Base-by-base conservation (phyloP, 2,113 vertebrate genomes). In the Salvator merianae region DNA sequence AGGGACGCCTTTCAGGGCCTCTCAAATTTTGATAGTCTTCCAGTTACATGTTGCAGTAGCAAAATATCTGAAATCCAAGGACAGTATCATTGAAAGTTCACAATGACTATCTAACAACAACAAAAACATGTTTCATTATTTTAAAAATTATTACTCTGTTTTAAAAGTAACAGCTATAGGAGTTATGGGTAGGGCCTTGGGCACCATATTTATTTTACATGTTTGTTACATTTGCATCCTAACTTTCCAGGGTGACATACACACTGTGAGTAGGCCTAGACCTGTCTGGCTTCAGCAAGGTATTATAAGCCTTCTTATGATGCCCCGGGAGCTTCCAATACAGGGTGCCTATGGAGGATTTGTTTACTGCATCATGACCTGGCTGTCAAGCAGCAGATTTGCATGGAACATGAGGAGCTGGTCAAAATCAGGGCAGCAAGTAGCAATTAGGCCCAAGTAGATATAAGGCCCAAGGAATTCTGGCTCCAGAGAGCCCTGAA, bases 21-120 rank as follows among this genome's bases (percentile, higher is more conserved):
- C 0, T 89, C 72, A 86, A 75, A 26, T 55, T 90, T 73, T 92
- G 81, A 86, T 82, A 79, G 65, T 50, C 69, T 81, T 93, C 65
- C 82, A 0, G 86, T 91, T 84, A 38, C 87, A 70, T 30, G 36
- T 22, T 89, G 74, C 77, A 43, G 13, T n/a, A n/a, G 71, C 36
- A 84, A 83, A 88, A 86, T 80, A 81, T 83, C 53, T 0, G 16
- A 90, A 84, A 86, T 80, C 78, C 72, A 74, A 85, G 53, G 2
- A 38, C 30, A 82, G 38, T 16, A 82, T 88, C 71, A 90, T 84
- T 90, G 30, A 69, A 66, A 10, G 1, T 5, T 30, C 50, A 86
- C 34, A 26, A 55, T 30, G 30, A 73, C 20, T 59, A 28, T 82
- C 28, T 40, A 72, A 82, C 24, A n/a, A 53, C 36, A 36, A 26